Evolutionary conservation across 2,888 invertebrate species (phyloP).

Genomic region (Nowickia ferox): DNA sequence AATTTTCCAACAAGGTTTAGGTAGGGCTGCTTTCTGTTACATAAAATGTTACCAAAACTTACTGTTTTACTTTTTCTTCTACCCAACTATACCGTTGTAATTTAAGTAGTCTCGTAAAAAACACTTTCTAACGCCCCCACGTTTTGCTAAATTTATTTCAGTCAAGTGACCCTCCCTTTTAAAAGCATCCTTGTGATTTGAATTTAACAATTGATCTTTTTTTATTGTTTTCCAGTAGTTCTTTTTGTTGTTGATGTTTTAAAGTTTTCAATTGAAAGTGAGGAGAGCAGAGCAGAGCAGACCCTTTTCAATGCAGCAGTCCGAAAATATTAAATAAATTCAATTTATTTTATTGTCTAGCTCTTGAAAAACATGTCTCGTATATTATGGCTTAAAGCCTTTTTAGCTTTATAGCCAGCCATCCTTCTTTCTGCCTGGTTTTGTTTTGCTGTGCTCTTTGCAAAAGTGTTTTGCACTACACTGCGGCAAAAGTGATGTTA

Average conservation of each 20-base stretch:
- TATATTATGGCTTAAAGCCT: constrained; percentile 14
- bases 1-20: neutral
- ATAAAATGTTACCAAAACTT: neutral
- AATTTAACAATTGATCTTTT: constrained; percentile 17
- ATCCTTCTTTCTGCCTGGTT: neutral
- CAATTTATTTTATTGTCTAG: constrained; percentile 65
- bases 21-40: too few species aligned
- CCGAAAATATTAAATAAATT: constrained; percentile 56
- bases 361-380: constrained; percentile 25
- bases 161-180: constrained; percentile 24
- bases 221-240: neutral
- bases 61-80: constrained; percentile 3
- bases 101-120: constrained; percentile 42
- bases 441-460: neutral
- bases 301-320: constrained; percentile 38
- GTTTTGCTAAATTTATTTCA: constrained; percentile 45
- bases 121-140: constrained; percentile 55
- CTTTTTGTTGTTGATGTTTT: constrained; percentile 32
- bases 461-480: constrained; percentile 56
- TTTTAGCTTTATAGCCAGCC: constrained; percentile 10
- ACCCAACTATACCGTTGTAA: neutral
- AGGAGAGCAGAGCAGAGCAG: neutral
- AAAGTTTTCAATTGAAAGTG: constrained; percentile 22
- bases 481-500: constrained; percentile 35
- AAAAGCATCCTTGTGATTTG: constrained; percentile 13